Conservation (phyloP, 2,888 invertebrate genomes). For the Antitype chi region DNA sequence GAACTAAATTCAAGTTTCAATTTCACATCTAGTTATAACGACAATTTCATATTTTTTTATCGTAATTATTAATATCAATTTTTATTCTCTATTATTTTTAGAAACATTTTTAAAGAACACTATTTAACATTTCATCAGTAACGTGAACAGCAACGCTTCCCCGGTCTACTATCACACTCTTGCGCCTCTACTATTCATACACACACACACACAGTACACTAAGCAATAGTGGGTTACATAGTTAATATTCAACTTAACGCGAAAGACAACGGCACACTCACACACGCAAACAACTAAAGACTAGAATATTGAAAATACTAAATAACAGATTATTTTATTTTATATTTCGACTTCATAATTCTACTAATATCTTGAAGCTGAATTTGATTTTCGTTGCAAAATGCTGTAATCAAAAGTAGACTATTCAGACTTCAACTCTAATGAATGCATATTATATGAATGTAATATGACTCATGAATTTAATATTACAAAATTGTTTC, state of each 20-base stretch:
- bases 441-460: not conserved
- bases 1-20: not conserved
- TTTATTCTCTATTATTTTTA: not conserved
- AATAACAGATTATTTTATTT: conserved; percentile 9
- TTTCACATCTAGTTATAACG: not conserved
- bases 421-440: conserved; percentile 4
- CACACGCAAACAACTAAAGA: conserved; percentile 16
- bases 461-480: conserved; percentile 3
- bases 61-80: not conserved
- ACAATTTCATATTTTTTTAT: too few species aligned
- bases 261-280: conserved; percentile 62
- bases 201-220: conserved; percentile 39
- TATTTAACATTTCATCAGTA: not conserved
- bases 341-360: not conserved
- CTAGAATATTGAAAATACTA: conserved; percentile 30
- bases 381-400: not conserved
- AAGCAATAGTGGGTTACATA: conserved; percentile 60
- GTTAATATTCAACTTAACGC: conserved; percentile 65
- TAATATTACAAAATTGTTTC: conserved; percentile 13
- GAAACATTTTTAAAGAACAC: not conserved
- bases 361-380: not conserved
- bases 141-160: conserved; percentile 51
- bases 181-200: conserved; percentile 8
- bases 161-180: conserved; percentile 39
- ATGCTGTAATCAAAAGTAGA: not conserved